Evolutionary conservation across 2,888 invertebrate species (phyloP).

Genomic region (Anarsia innoxiella): DNA sequence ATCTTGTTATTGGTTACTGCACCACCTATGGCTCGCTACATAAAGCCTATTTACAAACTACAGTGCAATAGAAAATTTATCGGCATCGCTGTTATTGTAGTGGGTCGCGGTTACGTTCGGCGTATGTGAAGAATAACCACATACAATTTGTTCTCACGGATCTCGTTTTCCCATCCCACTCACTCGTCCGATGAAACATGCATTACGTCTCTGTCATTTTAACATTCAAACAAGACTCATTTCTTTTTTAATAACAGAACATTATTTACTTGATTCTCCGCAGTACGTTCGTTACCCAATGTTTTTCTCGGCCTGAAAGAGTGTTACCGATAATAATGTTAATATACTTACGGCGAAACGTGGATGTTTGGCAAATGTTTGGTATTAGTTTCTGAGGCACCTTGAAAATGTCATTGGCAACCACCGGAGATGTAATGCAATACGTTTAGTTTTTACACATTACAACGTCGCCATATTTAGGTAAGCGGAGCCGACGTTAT

Average conservation of each 20-base stretch:
- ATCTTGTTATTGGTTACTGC: slow-evolving; percentile 9
- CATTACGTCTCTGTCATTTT: slow-evolving; percentile 35
- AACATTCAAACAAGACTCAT: slow-evolving; percentile 30
- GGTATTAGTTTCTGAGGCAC: background rate
- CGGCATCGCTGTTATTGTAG: slow-evolving; percentile 31
- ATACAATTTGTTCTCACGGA: slow-evolving; percentile 57
- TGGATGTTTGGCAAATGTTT: too few relatives aligned
- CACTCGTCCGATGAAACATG: slow-evolving; percentile 26
- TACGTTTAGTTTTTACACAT: slow-evolving; percentile 40
- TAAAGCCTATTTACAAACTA: slow-evolving; percentile 41
- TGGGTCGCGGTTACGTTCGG: slow-evolving; percentile 36
- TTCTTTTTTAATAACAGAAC: slow-evolving; percentile 32
- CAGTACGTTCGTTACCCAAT: too few relatives aligned
- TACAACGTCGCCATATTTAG: slow-evolving; percentile 38
- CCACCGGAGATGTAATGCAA: slow-evolving; percentile 41
- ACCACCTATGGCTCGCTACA: slow-evolving; percentile 17
- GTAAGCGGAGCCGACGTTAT: slow-evolving; percentile 57
- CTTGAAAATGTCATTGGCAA: slow-evolving; percentile 16
- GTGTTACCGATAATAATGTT: too few relatives aligned
- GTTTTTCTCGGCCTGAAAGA: too few relatives aligned
- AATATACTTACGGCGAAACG: too few relatives aligned
- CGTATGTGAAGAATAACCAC: slow-evolving; percentile 45
- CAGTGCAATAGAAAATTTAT: slow-evolving; percentile 36
- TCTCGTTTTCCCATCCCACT: slow-evolving; percentile 44
- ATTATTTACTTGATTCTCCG: slow-evolving; percentile 41